These are phyloP conservation scores for Copidosoma aretas DNA, from an alignment of 2,888 invertebrate species.

Conservation along the genomic window DNA sequence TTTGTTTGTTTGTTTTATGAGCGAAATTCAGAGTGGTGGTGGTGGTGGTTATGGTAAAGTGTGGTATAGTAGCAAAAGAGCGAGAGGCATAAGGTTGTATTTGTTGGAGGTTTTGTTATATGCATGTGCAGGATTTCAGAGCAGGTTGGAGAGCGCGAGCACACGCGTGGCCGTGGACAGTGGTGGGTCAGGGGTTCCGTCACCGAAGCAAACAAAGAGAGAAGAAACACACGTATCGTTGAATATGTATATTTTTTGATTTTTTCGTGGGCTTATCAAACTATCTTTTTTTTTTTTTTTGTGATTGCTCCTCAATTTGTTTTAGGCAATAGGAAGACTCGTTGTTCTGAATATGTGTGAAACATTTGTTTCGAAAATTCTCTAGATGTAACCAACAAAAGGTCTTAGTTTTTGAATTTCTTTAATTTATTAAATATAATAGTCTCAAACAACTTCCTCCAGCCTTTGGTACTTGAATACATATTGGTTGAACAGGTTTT, in stretches of 20 bases:
- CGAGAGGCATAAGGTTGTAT: not conserved
- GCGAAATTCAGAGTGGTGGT: not conserved
- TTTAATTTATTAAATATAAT: too few relatives aligned
- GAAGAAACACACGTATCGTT: not conserved
- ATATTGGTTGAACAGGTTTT: not conserved
- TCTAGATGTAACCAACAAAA: too few relatives aligned
- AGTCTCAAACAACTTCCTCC: too few relatives aligned
- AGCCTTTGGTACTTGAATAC: not conserved
- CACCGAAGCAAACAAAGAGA: conserved; percentile 1
- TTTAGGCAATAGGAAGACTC: too few relatives aligned
- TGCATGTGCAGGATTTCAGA: not conserved
- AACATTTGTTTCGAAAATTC: too few relatives aligned
- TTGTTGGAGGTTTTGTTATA: not conserved
- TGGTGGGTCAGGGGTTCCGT: not conserved
- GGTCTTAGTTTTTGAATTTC: too few relatives aligned
- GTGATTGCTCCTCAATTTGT: not conserved
- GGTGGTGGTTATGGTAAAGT: conserved; percentile 1
- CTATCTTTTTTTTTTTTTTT: not conserved
- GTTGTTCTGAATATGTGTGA: too few relatives aligned
- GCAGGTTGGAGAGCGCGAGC: not conserved
- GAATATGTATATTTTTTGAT: too few relatives aligned
- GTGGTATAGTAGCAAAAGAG: not conserved
- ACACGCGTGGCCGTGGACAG: not conserved
- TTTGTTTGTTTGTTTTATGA: conserved; percentile 21
- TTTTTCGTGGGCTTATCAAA: too few relatives aligned